phyloP scores from a whole-genome alignment of 1,140 invertebrate genomes.

The Formica exsecta region DNA sequence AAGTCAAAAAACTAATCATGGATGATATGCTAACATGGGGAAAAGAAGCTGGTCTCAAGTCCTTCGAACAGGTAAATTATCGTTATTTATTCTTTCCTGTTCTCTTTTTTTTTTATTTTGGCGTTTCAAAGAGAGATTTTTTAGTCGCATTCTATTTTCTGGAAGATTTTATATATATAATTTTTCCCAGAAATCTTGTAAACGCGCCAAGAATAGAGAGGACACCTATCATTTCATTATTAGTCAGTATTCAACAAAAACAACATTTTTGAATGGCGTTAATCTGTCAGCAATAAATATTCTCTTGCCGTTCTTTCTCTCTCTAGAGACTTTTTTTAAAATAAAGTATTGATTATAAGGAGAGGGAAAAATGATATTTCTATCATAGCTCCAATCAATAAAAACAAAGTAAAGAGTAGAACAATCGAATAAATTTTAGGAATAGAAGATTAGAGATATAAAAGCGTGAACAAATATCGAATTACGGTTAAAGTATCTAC shows the following conservation, averaged over 20 bases:
- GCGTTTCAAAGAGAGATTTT: background rate
- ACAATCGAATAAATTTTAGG: too few relatives aligned
- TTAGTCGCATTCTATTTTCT: background rate
- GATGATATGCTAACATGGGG: conserved; percentile 96
- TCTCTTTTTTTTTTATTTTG: background rate
- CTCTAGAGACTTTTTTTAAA: background rate
- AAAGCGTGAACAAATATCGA: background rate
- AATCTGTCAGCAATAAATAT: background rate
- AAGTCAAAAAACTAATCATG: conserved; percentile 96
- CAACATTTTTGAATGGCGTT: conserved; percentile 1
- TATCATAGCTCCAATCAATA: too few relatives aligned
- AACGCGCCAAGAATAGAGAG: conserved; percentile 73
- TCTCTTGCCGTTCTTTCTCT: background rate
- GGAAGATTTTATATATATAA: too few relatives aligned
- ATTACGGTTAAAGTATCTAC: background rate
- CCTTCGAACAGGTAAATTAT: conserved; percentile 96
- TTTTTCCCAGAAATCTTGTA: background rate
- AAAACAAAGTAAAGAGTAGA: too few relatives aligned
- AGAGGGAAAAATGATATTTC: background rate
- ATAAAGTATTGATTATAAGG: background rate
- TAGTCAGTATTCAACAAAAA: conserved; percentile 68
- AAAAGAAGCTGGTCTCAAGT: conserved; percentile 95
- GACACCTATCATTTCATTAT: conserved; percentile 72
- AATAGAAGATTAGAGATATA: too few relatives aligned
- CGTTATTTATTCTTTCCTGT: conserved; percentile 3